These are phyloP conservation scores for Drosophila willistoni DNA, from an alignment of 1,140 invertebrate species.

Conservation along the genomic window DNA sequence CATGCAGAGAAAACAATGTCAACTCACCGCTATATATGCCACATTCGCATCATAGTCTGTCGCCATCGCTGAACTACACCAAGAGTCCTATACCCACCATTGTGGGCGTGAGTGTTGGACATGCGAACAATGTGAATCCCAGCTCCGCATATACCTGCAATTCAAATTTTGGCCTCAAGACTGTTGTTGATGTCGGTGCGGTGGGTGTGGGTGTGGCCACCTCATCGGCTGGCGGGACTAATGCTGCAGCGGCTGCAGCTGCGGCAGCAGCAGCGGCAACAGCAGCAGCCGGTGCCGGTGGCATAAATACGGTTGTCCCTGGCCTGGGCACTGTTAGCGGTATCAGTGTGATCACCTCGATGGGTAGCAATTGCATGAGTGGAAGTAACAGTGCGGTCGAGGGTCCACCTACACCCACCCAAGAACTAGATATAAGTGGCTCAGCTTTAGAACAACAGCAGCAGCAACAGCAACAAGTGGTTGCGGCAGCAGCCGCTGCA, in stretches of 20 bases:
- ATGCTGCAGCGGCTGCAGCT: constrained; percentile 30
- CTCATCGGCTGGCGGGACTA: constrained; percentile 47
- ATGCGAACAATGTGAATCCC: constrained; percentile 69
- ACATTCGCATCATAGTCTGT: constrained; percentile 75
- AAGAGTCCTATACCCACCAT: constrained; percentile 79
- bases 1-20: constrained; percentile 70
- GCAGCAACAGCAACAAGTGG: constrained; percentile 54
- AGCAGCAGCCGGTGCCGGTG: constrained; percentile 37
- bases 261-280: constrained; percentile 31
- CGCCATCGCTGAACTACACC: constrained; percentile 74
- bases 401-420: constrained; percentile 85
- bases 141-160: constrained; percentile 73
- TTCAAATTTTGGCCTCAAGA: constrained; percentile 68
- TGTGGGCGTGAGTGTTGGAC: constrained; percentile 46
- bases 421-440: constrained; percentile 83
- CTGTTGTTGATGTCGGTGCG: constrained; percentile 43
- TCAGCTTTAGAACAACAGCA: constrained; percentile 79
- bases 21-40: constrained; percentile 80
- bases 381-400: constrained; percentile 60
- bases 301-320: constrained; percentile 48
- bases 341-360: constrained; percentile 75
- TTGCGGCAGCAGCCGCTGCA: constrained; percentile 41
- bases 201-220: constrained; percentile 40
- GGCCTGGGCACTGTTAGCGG: constrained; percentile 68
- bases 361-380: constrained; percentile 73